Conservation (phyloP, 2,888 invertebrate species). For the Drosophila mettleri region DNA sequence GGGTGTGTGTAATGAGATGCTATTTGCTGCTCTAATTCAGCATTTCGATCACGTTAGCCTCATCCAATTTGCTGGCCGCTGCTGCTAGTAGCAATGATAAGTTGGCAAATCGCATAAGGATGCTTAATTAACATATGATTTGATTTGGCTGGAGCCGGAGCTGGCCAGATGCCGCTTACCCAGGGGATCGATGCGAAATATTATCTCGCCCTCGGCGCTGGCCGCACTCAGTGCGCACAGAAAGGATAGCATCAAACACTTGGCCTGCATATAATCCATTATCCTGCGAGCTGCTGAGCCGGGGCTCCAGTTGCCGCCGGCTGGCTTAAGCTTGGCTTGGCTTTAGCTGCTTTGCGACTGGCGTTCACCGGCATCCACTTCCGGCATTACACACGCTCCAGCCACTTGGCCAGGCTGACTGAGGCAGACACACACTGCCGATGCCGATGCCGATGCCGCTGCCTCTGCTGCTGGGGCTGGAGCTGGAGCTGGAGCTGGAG, state of each 20-base stretch:
- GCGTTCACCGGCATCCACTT: conserved; percentile 33
- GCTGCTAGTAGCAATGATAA: conserved; percentile 5
- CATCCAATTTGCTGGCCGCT: conserved; percentile 27
- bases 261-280: conserved; percentile 81
- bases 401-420: conserved; percentile 13
- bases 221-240: conserved; percentile 73
- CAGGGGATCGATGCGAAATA: conserved; percentile 84
- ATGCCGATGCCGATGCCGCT: too few species aligned
- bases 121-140: conserved; percentile 37
- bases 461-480: conserved; percentile 6
- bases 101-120: neutral
- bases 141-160: conserved; percentile 6
- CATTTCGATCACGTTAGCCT: conserved; percentile 38
- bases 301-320: conserved; percentile 29
- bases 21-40: conserved; percentile 28
- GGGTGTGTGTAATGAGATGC: conserved; percentile 3
- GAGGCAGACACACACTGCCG: conserved; percentile 11
- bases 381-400: conserved; percentile 41
- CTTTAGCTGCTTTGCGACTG: conserved; percentile 10
- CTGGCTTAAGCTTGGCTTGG: conserved; percentile 16
- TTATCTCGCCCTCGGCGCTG: conserved; percentile 80
- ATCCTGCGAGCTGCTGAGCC: conserved; percentile 50
- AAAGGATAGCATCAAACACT: conserved; percentile 75
- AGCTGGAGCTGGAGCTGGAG: too few species aligned
- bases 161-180: conserved; percentile 75